Percentiles rank a stretch among this genome's conserved stretches.
Conservation (phyloP, 2,888 invertebrate genomes). For the Drosophila austrosaltans region DNA sequence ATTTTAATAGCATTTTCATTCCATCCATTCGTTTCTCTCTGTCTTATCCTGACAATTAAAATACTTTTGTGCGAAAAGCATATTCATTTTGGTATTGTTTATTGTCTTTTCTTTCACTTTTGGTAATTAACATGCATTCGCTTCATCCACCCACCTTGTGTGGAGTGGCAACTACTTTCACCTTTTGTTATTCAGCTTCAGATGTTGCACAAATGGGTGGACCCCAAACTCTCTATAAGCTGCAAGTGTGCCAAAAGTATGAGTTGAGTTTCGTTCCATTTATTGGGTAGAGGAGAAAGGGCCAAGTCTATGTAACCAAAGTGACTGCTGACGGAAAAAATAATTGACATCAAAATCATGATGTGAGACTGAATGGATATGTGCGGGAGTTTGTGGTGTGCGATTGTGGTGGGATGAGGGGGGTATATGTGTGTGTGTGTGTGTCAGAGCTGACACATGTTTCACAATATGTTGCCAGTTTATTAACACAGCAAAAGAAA, state of each 20-base stretch:
- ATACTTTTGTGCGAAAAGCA: conserved; percentile 27
- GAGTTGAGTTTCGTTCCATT: conserved; percentile 9
- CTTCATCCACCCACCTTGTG: conserved; percentile 29
- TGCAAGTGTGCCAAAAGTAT: conserved; percentile 9
- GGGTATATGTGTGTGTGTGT: conserved; percentile 29
- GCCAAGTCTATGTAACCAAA: conserved; percentile 36
- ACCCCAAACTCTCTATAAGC: neutral
- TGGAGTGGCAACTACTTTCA: neutral
- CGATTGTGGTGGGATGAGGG: neutral
- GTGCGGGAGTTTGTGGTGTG: neutral
- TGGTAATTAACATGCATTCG: conserved; percentile 47
- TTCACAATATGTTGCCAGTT: conserved; percentile 41
- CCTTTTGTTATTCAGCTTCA: neutral
- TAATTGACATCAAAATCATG: conserved; percentile 66
- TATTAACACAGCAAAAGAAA: conserved; percentile 41
- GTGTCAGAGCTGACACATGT: conserved; percentile 32
- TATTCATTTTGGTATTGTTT: conserved; percentile 35
- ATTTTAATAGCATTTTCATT: conserved; percentile 13
- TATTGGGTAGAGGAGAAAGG: neutral
- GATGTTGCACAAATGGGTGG: neutral
- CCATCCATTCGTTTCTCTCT: conserved; percentile 13
- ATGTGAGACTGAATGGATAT: conserved; percentile 11
- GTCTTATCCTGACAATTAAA: conserved; percentile 26
- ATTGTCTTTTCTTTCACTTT: conserved; percentile 41
- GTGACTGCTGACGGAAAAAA: conserved; percentile 50